Conservation (phyloP, 2,113 vertebrate species). For the Odobenus rosmarus region DNA sequence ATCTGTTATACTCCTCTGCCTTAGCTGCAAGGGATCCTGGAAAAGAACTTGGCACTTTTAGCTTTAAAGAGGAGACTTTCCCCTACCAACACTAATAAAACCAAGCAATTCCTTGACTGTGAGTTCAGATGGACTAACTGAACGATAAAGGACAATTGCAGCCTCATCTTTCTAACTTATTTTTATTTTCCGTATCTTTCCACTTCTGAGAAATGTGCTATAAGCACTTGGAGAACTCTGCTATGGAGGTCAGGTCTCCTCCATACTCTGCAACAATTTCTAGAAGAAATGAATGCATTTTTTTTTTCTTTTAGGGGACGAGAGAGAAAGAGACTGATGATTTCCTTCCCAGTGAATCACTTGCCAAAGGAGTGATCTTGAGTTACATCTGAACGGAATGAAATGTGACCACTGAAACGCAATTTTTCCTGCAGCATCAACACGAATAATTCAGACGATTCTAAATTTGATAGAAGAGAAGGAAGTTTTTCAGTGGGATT, state of each 20-base stretch:
- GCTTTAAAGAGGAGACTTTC: not conserved
- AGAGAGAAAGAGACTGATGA: not conserved
- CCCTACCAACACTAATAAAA: not conserved
- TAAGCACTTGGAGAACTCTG: not conserved
- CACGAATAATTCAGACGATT: not conserved
- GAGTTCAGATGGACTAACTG: not conserved
- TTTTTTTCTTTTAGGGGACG: not conserved
- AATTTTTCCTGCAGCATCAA: not conserved
- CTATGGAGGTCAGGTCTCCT: not conserved
- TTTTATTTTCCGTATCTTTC: not conserved
- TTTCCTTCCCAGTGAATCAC: not conserved
- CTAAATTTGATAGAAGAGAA: not conserved
- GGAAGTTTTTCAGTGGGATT: not conserved
- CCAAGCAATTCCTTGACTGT: not conserved
- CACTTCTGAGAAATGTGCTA: not conserved
- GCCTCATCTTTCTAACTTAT: not conserved
- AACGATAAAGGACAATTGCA: not conserved
- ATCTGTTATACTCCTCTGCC: not conserved
- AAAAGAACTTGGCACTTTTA: not conserved
- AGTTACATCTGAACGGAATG: not conserved
- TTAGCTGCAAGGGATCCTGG: not conserved
- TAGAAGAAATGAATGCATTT: not conserved
- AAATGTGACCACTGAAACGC: not conserved
- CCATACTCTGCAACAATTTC: not conserved
- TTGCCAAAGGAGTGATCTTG: not conserved